phyloP scores from a whole-genome alignment of 1,140 invertebrate species.

The Hylaeus anthracinus region DNA sequence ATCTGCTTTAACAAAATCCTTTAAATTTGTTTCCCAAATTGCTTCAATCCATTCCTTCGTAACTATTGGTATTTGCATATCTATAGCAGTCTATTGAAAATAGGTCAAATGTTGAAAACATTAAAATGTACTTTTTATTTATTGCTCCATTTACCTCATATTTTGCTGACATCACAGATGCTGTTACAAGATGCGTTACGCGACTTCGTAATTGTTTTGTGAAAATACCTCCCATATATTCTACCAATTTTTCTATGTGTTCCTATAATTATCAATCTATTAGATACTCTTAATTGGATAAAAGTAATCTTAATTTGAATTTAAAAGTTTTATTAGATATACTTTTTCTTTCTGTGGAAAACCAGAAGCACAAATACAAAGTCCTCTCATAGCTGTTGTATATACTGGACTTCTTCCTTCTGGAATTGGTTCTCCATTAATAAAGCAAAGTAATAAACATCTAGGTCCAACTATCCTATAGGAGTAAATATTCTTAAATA shows the following conservation, averaged over 20 bases:
- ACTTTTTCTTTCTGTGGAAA: constrained; percentile 85
- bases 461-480: constrained; percentile 89
- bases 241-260: constrained; percentile 85
- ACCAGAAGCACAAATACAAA: constrained; percentile 88
- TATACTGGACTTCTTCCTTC: constrained; percentile 88
- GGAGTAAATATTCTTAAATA: constrained; percentile 53
- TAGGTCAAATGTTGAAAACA: constrained; percentile 27
- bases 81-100: constrained; percentile 85
- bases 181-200: constrained; percentile 92
- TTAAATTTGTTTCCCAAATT: constrained; percentile 88
- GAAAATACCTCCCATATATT: constrained; percentile 92
- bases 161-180: constrained; percentile 87
- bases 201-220: constrained; percentile 86
- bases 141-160: constrained; percentile 83
- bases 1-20: constrained; percentile 83
- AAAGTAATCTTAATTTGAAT: too few relatives aligned
- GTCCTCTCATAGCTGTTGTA: constrained; percentile 89
- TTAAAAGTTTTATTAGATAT: constrained; percentile 37
- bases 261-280: constrained; percentile 78
- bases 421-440: constrained; percentile 87
- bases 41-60: constrained; percentile 89
- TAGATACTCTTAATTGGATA: background rate
- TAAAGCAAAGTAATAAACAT: constrained; percentile 89
- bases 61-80: constrained; percentile 88
- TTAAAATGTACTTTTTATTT: constrained; percentile 14